Evolutionary conservation across 2,797 vertebrate species (phyloP).

Genomic region (Gymnopithys bicolor): DNA sequence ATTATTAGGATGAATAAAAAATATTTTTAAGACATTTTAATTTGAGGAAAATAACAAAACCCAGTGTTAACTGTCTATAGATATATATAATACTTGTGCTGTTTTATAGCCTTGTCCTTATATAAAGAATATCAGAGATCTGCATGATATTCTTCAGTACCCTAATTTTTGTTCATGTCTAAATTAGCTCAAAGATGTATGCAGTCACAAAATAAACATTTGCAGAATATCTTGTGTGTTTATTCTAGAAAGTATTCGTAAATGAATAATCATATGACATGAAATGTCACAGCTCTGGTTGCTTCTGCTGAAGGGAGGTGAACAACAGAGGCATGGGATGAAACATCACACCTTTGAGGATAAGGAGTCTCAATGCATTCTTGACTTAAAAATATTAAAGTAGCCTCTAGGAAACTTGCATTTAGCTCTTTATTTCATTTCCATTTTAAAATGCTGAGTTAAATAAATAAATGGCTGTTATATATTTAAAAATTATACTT

Average conservation of each 20-base stretch:
- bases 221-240: not conserved
- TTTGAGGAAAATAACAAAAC: not conserved
- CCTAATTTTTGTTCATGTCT: not conserved
- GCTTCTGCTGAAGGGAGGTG: not conserved
- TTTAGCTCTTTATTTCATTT: not conserved
- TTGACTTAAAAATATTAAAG: not conserved
- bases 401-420: not conserved
- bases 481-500: not conserved
- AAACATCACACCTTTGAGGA: not conserved
- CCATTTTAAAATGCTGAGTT: not conserved
- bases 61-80: not conserved
- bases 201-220: not conserved
- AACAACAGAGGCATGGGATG: not conserved
- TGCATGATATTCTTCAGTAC: not conserved
- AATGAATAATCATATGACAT: not conserved
- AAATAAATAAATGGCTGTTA: not conserved
- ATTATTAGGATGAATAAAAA: not conserved
- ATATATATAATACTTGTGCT: not conserved
- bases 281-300: slow-evolving; percentile 3
- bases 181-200: not conserved
- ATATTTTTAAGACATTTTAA: not conserved
- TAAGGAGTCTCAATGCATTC: not conserved
- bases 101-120: not conserved
- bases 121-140: not conserved
- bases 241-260: slow-evolving; percentile 2